These are phyloP conservation scores for Lamellibrachia satsuma DNA, from an alignment of 2,888 invertebrate genomes.

Conservation along the genomic window DNA sequence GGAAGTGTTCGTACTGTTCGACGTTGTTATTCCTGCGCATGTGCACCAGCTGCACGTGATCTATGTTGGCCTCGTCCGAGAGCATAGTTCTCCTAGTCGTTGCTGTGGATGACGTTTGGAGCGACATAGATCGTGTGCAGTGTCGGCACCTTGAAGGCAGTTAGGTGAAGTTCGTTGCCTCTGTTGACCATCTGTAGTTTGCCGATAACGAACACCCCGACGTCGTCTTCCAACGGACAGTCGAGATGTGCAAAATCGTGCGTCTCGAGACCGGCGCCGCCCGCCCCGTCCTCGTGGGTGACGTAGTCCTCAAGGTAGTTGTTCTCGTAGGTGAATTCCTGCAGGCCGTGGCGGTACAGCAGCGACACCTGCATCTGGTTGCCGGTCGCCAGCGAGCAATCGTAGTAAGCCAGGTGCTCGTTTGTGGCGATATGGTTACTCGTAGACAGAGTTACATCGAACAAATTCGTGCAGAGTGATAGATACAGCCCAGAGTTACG, in stretches of 20 bases:
- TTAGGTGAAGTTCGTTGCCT: slow-evolving; percentile 35
- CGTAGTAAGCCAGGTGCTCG: slow-evolving; percentile 42
- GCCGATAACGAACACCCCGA: slow-evolving; percentile 41
- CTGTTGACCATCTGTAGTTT: slow-evolving; percentile 29
- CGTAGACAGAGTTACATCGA: too few relatives aligned
- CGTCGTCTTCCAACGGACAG: slow-evolving; percentile 42
- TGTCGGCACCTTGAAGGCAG: slow-evolving; percentile 34
- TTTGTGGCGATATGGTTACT: too few relatives aligned
- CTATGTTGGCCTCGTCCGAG: slow-evolving; percentile 38
- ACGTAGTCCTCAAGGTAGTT: slow-evolving; percentile 43
- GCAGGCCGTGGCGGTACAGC: slow-evolving; percentile 42
- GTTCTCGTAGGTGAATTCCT: slow-evolving; percentile 46
- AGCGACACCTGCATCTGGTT: slow-evolving; percentile 38
- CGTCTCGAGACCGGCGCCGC: slow-evolving; percentile 43
- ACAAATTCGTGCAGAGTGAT: too few relatives aligned
- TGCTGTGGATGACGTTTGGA: slow-evolving; percentile 31
- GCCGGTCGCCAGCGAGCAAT: slow-evolving; percentile 40
- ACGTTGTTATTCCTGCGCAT: neutral
- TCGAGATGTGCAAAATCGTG: slow-evolving; percentile 46
- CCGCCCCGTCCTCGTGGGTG: slow-evolving; percentile 26
- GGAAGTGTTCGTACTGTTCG: slow-evolving; percentile 20
- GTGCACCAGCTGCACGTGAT: slow-evolving; percentile 40
- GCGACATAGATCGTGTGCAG: slow-evolving; percentile 36
- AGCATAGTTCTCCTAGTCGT: slow-evolving; percentile 43
- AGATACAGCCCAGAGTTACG: too few relatives aligned